These are phyloP conservation scores for Lethrus apterus DNA, from an alignment of 1,140 invertebrate species.

Conservation along the genomic window DNA sequence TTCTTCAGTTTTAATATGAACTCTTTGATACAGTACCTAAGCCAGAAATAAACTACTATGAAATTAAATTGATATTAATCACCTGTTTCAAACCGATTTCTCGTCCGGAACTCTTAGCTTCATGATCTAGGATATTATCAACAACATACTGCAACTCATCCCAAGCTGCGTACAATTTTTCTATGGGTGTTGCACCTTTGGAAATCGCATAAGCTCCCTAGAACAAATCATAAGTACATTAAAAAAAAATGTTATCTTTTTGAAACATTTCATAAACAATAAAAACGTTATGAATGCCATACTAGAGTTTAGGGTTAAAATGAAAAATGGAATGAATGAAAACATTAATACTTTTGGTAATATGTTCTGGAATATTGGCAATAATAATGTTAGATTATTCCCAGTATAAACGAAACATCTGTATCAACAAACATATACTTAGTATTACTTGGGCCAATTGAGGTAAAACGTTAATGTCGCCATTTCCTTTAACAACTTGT, in stretches of 20 bases:
- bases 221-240: constrained; percentile 30
- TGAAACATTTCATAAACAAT: background rate
- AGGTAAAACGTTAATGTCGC: constrained; percentile 30
- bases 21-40: background rate
- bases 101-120: constrained; percentile 42
- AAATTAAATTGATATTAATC: background rate
- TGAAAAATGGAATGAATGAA: no score
- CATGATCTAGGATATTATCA: constrained; percentile 58
- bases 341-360: no score
- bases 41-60: constrained; percentile 1
- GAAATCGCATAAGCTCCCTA: constrained; percentile 49
- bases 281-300: no score
- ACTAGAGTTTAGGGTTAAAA: no score
- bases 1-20: no score
- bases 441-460: constrained; percentile 38
- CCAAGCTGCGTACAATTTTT: constrained; percentile 71
- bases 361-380: no score
- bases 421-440: no score
- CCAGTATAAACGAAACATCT: no score
- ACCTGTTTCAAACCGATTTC: constrained; percentile 46
- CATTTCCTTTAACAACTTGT: constrained; percentile 49
- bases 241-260: background rate
- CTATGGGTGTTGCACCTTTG: constrained; percentile 52
- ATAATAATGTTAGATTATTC: no score
- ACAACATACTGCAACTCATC: constrained; percentile 61